These are phyloP conservation scores for Vanacampus margaritifer DNA, from an alignment of 2,113 vertebrate genomes.

Conservation along the genomic window DNA sequence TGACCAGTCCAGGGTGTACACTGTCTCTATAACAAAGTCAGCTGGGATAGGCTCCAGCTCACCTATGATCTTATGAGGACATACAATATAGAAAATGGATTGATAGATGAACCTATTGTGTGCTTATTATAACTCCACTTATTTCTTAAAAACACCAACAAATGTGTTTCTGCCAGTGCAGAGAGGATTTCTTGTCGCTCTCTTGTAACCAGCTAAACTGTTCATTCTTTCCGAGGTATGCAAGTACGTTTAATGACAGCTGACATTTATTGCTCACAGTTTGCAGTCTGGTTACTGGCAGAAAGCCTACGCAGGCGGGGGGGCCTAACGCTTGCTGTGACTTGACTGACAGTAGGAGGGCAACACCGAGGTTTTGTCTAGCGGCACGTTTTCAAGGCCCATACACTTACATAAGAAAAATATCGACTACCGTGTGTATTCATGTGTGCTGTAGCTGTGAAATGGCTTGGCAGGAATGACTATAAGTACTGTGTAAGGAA, in stretches of 20 bases:
- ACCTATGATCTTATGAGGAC: neutral
- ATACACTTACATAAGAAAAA: constrained; percentile 5
- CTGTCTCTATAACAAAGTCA: neutral
- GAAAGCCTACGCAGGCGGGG: constrained; percentile 48
- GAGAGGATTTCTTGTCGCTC: constrained; percentile 10
- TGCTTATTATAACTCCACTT: neutral
- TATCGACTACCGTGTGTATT: no score
- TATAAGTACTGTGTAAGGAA: neutral
- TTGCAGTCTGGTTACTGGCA: constrained; percentile 57
- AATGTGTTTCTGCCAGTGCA: neutral
- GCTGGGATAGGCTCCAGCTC: neutral
- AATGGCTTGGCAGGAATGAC: neutral
- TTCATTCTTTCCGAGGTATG: constrained; percentile 30
- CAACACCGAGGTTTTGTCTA: constrained; percentile 21
- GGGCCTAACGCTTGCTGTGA: constrained; percentile 50
- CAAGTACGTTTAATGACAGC: constrained; percentile 58
- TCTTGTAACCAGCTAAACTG: constrained; percentile 21
- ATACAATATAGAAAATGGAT: neutral
- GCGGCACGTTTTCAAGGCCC: constrained; percentile 17
- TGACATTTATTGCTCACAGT: constrained; percentile 74
- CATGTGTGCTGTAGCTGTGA: constrained; percentile 11
- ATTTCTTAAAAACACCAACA: neutral
- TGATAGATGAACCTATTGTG: neutral
- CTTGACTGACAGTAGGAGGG: constrained; percentile 51
- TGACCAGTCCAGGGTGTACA: neutral